These are phyloP conservation scores for Meloidogyne chitwoodi DNA, from an alignment of 1,140 invertebrate genomes.

Conservation along the genomic window DNA sequence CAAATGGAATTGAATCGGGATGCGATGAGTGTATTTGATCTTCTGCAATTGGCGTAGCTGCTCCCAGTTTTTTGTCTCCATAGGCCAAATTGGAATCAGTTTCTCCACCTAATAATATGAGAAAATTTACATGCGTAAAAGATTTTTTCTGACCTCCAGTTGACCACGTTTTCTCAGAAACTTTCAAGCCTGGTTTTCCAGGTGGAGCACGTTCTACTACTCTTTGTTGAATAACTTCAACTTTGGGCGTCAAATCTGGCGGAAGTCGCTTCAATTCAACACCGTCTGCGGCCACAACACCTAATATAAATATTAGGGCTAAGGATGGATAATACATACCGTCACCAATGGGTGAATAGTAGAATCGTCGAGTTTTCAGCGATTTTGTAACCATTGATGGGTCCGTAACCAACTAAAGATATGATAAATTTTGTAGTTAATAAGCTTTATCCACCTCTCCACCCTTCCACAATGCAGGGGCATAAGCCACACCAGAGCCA, in stretches of 20 bases:
- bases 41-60: not conserved
- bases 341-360: conserved; percentile 56
- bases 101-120: not conserved
- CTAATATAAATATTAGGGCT: not conserved
- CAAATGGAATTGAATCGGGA: conserved; percentile 26
- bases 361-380: conserved; percentile 45
- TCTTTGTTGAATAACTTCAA: conserved; percentile 56
- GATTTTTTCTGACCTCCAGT: conserved; percentile 17
- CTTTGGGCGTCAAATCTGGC: conserved; percentile 51
- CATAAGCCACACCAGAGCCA: conserved; percentile 55
- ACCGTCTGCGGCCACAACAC: conserved; percentile 55
- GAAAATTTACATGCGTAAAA: not conserved
- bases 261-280: conserved; percentile 54
- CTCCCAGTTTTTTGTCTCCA: not conserved
- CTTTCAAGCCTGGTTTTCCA: conserved; percentile 46
- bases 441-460: conserved; percentile 46
- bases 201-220: conserved; percentile 46
- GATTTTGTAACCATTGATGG: conserved; percentile 44
- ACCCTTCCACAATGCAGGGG: conserved; percentile 45
- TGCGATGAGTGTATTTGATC: not conserved
- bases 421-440: not conserved
- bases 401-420: conserved; percentile 39
- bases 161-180: conserved; percentile 57
- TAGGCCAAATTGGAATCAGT: not conserved
- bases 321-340: conserved; percentile 42